phyloP scores from a whole-genome alignment of 2,797 vertebrate species.

The Lacerta agilis region DNA sequence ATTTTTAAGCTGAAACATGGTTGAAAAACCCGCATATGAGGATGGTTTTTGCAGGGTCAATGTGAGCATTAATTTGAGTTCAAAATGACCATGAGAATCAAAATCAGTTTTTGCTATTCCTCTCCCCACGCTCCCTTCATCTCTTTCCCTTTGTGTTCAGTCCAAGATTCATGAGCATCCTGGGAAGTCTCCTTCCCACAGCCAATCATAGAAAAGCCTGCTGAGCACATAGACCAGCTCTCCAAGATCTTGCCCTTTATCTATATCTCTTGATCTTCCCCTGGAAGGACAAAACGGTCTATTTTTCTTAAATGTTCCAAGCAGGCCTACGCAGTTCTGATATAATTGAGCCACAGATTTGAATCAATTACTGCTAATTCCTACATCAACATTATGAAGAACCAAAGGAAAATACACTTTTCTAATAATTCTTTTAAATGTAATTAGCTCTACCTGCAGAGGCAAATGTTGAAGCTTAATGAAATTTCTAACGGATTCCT shows the following conservation, averaged over 20 bases:
- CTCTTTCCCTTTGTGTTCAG: neutral
- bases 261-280: constrained; percentile 37
- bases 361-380: constrained; percentile 58
- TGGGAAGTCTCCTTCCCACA: neutral
- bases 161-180: neutral
- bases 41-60: neutral
- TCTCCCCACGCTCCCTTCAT: neutral
- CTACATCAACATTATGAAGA: constrained; percentile 52
- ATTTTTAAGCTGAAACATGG: neutral
- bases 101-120: neutral
- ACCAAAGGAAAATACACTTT: constrained; percentile 58
- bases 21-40: neutral
- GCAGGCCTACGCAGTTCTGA: constrained; percentile 41
- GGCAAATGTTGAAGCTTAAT: constrained; percentile 67
- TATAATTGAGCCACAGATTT: constrained; percentile 49
- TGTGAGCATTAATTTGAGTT: neutral
- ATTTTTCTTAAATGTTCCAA: constrained; percentile 46
- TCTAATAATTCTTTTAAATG: constrained; percentile 57
- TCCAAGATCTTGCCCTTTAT: constrained; percentile 20
- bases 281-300: constrained; percentile 29
- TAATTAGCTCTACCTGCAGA: constrained; percentile 67
- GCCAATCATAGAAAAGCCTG: constrained; percentile 1
- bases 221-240: neutral
- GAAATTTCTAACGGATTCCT: constrained; percentile 57
- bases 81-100: neutral